These are phyloP conservation scores for Trichomycterus rosablanca DNA, from an alignment of 2,113 vertebrate genomes.

Conservation along the genomic window DNA sequence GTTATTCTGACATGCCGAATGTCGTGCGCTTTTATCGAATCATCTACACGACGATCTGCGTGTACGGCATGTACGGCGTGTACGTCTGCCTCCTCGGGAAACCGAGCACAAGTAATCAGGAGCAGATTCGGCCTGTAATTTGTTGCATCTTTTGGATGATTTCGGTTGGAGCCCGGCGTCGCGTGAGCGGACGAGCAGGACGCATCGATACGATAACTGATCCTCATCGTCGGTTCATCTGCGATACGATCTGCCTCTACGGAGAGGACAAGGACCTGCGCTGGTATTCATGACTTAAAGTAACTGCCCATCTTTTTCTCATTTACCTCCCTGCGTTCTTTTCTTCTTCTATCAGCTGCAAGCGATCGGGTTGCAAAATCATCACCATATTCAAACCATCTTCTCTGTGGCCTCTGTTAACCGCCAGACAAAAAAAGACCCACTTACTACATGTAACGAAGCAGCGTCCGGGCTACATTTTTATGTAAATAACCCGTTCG, in stretches of 20 bases:
- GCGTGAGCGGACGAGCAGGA: constrained; percentile 17
- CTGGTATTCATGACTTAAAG: constrained; percentile 30
- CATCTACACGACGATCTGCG: neutral
- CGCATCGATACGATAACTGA: constrained; percentile 7
- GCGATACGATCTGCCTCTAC: constrained; percentile 34
- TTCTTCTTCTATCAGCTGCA: constrained; percentile 39
- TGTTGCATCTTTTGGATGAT: constrained; percentile 8
- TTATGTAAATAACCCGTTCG: constrained; percentile 11
- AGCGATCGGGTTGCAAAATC: constrained; percentile 50
- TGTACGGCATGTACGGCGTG: too few species aligned
- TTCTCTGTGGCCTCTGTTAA: constrained; percentile 47
- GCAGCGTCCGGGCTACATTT: constrained; percentile 4
- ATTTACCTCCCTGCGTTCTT: constrained; percentile 31
- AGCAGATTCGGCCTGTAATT: neutral
- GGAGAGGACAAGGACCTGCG: constrained; percentile 30
- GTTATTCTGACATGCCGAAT: too few species aligned
- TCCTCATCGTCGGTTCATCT: constrained; percentile 45
- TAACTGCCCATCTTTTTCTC: constrained; percentile 41
- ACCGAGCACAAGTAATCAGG: constrained; percentile 10
- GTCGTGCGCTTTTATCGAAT: neutral
- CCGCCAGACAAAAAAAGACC: neutral
- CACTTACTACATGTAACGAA: neutral
- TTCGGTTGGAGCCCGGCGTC: neutral
- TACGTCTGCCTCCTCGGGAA: constrained; percentile 1
- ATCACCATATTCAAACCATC: constrained; percentile 44